phyloP scores from a whole-genome alignment of 2,797 vertebrate species.

The Euthynnus affinis region DNA sequence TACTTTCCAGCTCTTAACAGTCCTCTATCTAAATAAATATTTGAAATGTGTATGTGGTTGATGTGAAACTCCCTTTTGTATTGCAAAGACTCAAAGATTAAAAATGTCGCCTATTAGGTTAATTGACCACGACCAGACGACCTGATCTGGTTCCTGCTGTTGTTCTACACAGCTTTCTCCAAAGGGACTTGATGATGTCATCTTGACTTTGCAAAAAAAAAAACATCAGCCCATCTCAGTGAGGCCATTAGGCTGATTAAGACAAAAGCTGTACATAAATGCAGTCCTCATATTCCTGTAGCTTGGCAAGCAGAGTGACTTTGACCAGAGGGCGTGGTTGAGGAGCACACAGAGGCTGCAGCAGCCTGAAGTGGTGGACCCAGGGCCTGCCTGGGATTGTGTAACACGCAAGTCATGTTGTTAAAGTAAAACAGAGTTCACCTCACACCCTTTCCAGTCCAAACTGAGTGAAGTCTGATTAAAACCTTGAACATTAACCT shows the following conservation, averaged over 20 bases:
- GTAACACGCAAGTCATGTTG: slow-evolving; percentile 58
- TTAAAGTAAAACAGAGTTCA: slow-evolving; percentile 49
- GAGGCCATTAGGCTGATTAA: slow-evolving; percentile 39
- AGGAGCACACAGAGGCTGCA: slow-evolving; percentile 58
- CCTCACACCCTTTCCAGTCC: slow-evolving; percentile 4
- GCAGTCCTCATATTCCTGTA: slow-evolving; percentile 40
- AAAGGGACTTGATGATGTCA: slow-evolving; percentile 70
- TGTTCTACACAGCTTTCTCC: slow-evolving; percentile 45
- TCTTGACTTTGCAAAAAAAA: slow-evolving; percentile 62
- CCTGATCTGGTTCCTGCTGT: slow-evolving; percentile 38
- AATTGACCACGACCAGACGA: slow-evolving; percentile 60
- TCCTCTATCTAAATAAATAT: background rate
- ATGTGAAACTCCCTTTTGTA: slow-evolving; percentile 17
- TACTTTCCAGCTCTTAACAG: background rate
- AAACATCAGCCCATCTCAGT: slow-evolving; percentile 22
- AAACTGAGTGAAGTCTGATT: slow-evolving; percentile 4
- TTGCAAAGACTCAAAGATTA: slow-evolving; percentile 1
- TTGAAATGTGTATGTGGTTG: background rate
- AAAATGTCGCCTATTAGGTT: slow-evolving; percentile 28
- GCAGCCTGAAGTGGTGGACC: slow-evolving; percentile 40
- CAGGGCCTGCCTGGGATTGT: slow-evolving; percentile 55
- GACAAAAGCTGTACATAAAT: slow-evolving; percentile 41
- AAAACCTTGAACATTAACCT: slow-evolving; percentile 21
- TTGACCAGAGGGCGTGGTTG: slow-evolving; percentile 83
- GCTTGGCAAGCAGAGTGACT: slow-evolving; percentile 65